phyloP scores from a whole-genome alignment of 2,113 vertebrate species.

The Zingel zingel region DNA sequence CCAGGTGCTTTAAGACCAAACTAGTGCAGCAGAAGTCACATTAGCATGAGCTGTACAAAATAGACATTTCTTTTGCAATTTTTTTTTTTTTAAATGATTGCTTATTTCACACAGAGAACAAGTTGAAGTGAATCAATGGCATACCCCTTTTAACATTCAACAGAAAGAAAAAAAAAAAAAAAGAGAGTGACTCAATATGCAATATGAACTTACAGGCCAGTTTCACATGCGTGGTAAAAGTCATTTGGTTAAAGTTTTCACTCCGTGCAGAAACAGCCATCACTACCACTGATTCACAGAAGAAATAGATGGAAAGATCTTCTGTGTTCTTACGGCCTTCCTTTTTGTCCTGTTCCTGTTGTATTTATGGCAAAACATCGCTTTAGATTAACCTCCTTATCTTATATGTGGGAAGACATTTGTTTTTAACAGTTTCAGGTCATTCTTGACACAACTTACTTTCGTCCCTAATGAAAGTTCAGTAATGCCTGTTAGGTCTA shows the following conservation, averaged over 20 bases:
- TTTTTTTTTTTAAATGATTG: conserved; percentile 5
- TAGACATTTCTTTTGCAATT: not conserved
- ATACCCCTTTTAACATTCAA: conserved; percentile 53
- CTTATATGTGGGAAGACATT: not conserved
- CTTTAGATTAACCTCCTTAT: conserved; percentile 8
- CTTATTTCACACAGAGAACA: conserved; percentile 44
- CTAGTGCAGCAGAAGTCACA: conserved; percentile 28
- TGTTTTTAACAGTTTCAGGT: conserved; percentile 18
- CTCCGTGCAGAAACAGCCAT: conserved; percentile 12
- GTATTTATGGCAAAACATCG: conserved; percentile 23
- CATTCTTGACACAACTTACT: not conserved
- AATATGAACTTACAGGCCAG: conserved; percentile 10
- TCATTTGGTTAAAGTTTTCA: conserved; percentile 16
- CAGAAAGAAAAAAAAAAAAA: conserved; percentile 29
- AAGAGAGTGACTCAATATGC: conserved; percentile 28
- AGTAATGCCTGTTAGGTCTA: not conserved
- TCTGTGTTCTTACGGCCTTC: not conserved
- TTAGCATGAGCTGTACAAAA: conserved; percentile 35
- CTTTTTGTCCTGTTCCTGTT: not conserved
- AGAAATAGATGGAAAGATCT: not conserved
- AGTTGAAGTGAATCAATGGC: not conserved
- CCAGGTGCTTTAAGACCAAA: not conserved
- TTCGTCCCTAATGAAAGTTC: not conserved
- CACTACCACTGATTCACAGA: not conserved
- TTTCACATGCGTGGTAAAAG: conserved; percentile 57